Base-by-base conservation (phyloP, 2,888 invertebrate species). In the Rhagophthalmus giganteus region DNA sequence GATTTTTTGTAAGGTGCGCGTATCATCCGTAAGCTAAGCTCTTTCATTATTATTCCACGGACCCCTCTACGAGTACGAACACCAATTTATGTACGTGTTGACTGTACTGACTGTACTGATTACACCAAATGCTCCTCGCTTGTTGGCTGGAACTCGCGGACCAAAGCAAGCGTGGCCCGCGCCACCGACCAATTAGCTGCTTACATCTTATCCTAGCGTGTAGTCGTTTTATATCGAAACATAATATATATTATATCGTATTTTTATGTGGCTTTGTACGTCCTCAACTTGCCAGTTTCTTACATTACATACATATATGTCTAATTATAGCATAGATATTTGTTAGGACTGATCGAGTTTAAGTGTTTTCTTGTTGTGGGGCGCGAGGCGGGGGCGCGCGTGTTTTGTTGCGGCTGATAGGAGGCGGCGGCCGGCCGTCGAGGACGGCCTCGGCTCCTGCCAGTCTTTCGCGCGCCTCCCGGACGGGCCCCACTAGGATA, bases 101-200 rank as follows among this genome's bases (percentile, higher is more conserved):
- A n/a, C n/a, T n/a, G 65, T 68, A 69, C 65, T 70, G 71, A 70
- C 69, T 69, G 69, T 70, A 70, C 68, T 68, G 63, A 69, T 69
- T 65, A 71, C 71, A 72, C 71, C 70, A 71, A 71, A 55, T 63
- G 62, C 63, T 71, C 70, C 69, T 64, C 70, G 73, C 73, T 73
- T 72, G 70, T 74, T 73, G 73, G 74, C 73, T 73, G 73, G 73
- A 73, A 69, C 65, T 68, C 65, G 73, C 73, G 73, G 73, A 72
- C 72, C 73, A 72, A 71, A 66, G 66, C 68, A 67, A 63, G 68
- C 69, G 62, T 67, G 69, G 69, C 65, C 68, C 68, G 68, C 68
- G 63, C 66, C 68, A 66, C 69, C 68, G 71, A 72, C 71, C 71
- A 73, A 67, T 55, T 62, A 63, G 64, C 66, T 69, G 70, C 71